Evolutionary conservation across 2,888 invertebrate species (phyloP), one percentile per base, ranked within the genome.

Genomic region (Melanchra persicariae): DNA sequence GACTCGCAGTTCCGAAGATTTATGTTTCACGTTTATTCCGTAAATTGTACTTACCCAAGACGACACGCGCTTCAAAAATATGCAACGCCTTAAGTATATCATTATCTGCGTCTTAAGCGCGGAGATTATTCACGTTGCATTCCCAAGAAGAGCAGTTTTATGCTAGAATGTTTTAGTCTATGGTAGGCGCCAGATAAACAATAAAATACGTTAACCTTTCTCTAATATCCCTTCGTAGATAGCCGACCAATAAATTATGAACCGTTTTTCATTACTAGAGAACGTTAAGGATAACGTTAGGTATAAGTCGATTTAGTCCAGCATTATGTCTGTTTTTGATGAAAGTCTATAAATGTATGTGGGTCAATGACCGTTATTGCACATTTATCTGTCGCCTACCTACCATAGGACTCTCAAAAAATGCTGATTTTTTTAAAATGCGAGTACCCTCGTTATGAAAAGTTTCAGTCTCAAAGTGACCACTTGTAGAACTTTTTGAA

Each of bases 401-500:
- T n/a, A 65, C 51, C n/a, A 22, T 37, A n/a, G 34, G 19, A 62
- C 59, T 80, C 15, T 45, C 12, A 65, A 81, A 68, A 70, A 59
- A n/a, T 43, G 62, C 52, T 60, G 67, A 68, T 69, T 67, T n/a
- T 60, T 7, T 68, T 26, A 70, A 65, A 79, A 66, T 51, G 54
- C 37, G 54, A 79, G 54, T 37, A 43, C 52, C 54, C 63, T 76
- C 30, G 34, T 62, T 73, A 64, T 37, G 26, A 10, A 70, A 69
- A 77, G 60, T 65, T 77, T 83, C 68, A 19, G 45, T 52, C 49
- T 74, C 58, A 74, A 71, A 64, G 60, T 74, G 74, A 71, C 70
- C 66, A 70, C 83, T 80, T 83, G 67, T 70, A 57, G 57, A 83
- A 71, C 60, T 78, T 75, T 70, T 62, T 81, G 55, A 70, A 70